Conservation (phyloP, 2,888 invertebrate species). For the Cataglyphis rosenhaueri region DNA sequence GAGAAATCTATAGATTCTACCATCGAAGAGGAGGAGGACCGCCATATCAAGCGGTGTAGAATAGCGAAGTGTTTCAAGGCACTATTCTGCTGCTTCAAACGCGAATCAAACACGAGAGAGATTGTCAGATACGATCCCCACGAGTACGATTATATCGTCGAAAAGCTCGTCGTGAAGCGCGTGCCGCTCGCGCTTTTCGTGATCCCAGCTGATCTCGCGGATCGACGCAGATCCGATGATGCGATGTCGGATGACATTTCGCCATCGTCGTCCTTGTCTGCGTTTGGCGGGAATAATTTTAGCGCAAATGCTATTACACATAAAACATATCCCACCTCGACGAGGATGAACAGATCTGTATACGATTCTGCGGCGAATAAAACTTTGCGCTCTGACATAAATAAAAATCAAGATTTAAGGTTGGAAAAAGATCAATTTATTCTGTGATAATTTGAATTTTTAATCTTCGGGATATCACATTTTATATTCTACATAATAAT, state of each 20-base stretch:
- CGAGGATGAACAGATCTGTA: not conserved
- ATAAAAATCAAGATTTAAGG: not conserved
- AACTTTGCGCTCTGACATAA: not conserved
- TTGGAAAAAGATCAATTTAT: not conserved
- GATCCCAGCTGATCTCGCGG: constrained; percentile 37
- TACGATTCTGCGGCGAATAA: not conserved
- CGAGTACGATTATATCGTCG: constrained; percentile 76
- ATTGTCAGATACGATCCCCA: constrained; percentile 39
- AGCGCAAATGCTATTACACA: not conserved
- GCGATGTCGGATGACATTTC: not conserved
- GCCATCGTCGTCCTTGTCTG: not conserved
- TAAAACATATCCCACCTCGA: not conserved
- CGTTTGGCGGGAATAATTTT: not conserved
- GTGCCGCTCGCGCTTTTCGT: constrained; percentile 71
- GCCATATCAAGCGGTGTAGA: not conserved
- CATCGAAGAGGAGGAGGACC: not conserved
- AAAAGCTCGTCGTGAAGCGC: constrained; percentile 75
- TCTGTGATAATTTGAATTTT: not conserved
- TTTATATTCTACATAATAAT: not conserved
- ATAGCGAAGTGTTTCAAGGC: not conserved
- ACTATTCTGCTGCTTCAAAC: constrained; percentile 12
- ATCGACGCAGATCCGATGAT: not conserved
- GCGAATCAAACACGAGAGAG: not conserved
- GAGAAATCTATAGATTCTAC: not conserved
- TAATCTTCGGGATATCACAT: not conserved